A percentile compares a stretch with the other conserved stretches of the same genome.
These are phyloP conservation scores for Zonotrichia leucophrys DNA, from an alignment of 2,113 vertebrate species.

Conservation along the genomic window DNA sequence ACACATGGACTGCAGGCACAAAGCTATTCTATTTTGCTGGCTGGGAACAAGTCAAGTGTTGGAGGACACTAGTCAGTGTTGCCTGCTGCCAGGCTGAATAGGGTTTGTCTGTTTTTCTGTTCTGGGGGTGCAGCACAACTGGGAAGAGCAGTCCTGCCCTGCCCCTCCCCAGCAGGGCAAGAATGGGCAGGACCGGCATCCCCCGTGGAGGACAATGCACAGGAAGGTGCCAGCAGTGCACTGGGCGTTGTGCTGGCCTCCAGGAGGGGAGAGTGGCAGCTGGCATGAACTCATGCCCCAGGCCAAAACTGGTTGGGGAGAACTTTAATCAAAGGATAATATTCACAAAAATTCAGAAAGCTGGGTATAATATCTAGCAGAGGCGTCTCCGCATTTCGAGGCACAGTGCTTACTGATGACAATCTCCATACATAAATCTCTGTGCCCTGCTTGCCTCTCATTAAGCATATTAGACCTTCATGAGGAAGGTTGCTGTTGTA, in stretches of 20 bases:
- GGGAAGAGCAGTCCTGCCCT: background rate
- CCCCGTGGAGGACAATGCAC: background rate
- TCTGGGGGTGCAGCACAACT: background rate
- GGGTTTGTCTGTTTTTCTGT: background rate
- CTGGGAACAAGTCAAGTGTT: slow-evolving; percentile 16
- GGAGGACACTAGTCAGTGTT: background rate
- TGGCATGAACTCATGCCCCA: background rate
- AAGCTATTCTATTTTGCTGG: slow-evolving; percentile 7
- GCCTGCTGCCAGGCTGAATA: background rate
- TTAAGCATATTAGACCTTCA: background rate
- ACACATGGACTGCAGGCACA: background rate
- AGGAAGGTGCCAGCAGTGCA: background rate
- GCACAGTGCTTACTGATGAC: background rate
- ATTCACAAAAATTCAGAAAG: background rate
- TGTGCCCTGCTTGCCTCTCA: background rate
- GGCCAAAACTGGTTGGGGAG: background rate
- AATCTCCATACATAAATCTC: background rate
- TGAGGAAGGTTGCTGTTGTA: background rate
- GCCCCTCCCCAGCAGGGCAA: background rate
- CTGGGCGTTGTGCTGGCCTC: background rate
- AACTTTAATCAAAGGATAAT: background rate
- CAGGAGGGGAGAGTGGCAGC: background rate
- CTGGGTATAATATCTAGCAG: background rate
- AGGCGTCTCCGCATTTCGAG: background rate
- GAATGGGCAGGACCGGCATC: accelerated